These are phyloP conservation scores for Sebastes diploproa DNA, from an alignment of 2,797 vertebrate genomes.

Conservation along the genomic window DNA sequence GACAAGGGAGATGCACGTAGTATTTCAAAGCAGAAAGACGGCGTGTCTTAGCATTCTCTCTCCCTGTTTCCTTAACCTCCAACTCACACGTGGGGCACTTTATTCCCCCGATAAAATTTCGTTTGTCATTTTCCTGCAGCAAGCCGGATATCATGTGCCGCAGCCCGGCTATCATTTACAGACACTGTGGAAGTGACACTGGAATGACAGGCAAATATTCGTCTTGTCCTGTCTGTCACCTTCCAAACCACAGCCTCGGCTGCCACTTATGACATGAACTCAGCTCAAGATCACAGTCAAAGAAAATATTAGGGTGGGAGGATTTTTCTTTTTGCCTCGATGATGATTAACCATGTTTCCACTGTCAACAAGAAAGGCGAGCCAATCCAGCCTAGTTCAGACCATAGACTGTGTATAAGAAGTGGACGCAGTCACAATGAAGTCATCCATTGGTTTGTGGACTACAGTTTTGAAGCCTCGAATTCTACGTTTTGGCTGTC, in stretches of 20 bases:
- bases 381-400: neutral
- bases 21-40: neutral
- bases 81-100: slow-evolving; percentile 11
- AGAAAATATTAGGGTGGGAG: neutral
- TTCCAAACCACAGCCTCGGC: slow-evolving; percentile 16
- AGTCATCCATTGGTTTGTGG: no score
- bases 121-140: slow-evolving; percentile 45
- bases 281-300: slow-evolving; percentile 16
- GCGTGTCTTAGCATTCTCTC: neutral
- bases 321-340: neutral
- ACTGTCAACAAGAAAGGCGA: neutral
- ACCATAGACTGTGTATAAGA: no score
- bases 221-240: slow-evolving; percentile 48
- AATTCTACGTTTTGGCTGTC: no score
- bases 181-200: slow-evolving; percentile 35
- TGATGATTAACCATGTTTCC: slow-evolving; percentile 3
- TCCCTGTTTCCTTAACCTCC: neutral
- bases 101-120: slow-evolving; percentile 29
- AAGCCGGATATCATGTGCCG: slow-evolving; percentile 34
- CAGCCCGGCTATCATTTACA: slow-evolving; percentile 40
- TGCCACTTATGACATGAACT: slow-evolving; percentile 15
- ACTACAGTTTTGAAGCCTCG: no score
- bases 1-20: no score
- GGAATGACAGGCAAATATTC: slow-evolving; percentile 55
- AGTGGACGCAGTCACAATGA: no score